Evolutionary conservation across 2,113 vertebrate species (phyloP).

Genomic region (Bagarius yarrelli): DNA sequence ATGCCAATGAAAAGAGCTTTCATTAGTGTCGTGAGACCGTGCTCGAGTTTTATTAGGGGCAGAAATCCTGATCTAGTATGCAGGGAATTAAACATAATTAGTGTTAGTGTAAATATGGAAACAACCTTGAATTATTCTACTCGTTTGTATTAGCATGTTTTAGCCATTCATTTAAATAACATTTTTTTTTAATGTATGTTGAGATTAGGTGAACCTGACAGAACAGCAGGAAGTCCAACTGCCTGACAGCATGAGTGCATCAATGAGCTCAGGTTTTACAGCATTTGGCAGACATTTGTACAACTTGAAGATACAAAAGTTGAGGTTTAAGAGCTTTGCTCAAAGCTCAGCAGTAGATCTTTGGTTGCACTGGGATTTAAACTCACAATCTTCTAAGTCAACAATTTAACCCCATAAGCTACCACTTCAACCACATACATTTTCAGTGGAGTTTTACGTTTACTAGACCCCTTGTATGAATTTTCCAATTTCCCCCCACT

Average conservation of each 20-base stretch:
- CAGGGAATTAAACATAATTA: conserved; percentile 35
- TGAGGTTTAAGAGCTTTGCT: too few species aligned
- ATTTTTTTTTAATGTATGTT: background rate
- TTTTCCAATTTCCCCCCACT: too few species aligned
- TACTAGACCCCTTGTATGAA: background rate
- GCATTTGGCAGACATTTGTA: too few species aligned
- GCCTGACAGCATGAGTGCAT: background rate
- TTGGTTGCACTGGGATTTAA: too few species aligned
- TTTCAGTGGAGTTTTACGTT: background rate
- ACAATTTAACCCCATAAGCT: too few species aligned
- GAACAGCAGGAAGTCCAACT: background rate
- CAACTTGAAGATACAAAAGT: too few species aligned
- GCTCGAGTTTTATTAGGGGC: conserved; percentile 11
- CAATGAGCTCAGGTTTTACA: background rate
- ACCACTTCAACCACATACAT: too few species aligned
- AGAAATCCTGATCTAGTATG: background rate
- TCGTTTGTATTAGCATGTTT: background rate
- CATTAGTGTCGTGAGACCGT: conserved; percentile 19
- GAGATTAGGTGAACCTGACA: background rate
- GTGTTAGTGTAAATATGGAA: background rate
- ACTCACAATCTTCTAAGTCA: too few species aligned
- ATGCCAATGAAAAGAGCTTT: background rate
- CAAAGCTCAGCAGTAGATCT: too few species aligned
- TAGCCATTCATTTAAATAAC: background rate
- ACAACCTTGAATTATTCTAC: conserved; percentile 36